Evolutionary conservation across 2,113 vertebrate species (phyloP).

Genomic region (Phalacrocorax pelagicus): DNA sequence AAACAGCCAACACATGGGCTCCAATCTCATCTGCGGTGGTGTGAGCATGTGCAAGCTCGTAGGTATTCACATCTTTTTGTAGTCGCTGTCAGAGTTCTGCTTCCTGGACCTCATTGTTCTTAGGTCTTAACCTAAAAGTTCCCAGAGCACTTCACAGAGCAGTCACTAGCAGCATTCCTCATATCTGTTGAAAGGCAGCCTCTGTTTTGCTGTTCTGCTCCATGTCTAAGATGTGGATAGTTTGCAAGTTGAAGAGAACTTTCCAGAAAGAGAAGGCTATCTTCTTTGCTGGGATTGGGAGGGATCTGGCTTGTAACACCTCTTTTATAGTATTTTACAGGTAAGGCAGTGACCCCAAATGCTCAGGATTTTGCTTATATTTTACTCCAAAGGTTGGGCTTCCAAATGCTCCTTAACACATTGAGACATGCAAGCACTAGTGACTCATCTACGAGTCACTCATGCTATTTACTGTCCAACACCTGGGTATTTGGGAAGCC

Average conservation of each 20-base stretch:
- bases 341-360: neutral
- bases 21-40: neutral
- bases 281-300: neutral
- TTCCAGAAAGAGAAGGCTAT: neutral
- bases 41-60: accelerated
- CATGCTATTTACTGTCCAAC: conserved; percentile 8
- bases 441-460: conserved; percentile 43
- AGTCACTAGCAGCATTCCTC: neutral
- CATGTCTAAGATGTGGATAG: neutral
- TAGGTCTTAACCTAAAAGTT: neutral
- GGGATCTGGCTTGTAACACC: neutral
- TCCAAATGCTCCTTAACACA: neutral
- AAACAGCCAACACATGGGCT: neutral
- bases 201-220: neutral
- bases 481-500: conserved; percentile 26
- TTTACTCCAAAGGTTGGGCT: neutral
- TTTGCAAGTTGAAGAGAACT: neutral
- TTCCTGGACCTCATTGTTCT: neutral
- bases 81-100: neutral
- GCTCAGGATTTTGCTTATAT: neutral
- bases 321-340: neutral
- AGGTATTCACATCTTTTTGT: neutral
- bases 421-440: neutral
- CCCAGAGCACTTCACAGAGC: neutral
- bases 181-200: neutral